phyloP scores from a whole-genome alignment of 2,888 invertebrate species.

The Auanema sp. region DNA sequence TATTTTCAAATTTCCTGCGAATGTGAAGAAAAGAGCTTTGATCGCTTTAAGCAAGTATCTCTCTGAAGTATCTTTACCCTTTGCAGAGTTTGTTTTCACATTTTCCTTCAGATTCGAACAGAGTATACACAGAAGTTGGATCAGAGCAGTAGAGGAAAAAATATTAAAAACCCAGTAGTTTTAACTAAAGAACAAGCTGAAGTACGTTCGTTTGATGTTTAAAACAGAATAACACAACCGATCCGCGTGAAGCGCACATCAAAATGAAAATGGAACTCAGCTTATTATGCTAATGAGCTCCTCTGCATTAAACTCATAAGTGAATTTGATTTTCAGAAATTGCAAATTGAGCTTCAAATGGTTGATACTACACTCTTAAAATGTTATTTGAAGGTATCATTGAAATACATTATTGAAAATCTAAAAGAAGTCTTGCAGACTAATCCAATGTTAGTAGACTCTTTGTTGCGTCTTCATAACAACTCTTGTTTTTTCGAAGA shows the following conservation, averaged over 20 bases:
- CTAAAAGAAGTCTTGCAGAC: conserved; percentile 72
- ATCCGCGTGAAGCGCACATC: too few relatives aligned
- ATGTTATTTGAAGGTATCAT: conserved; percentile 84
- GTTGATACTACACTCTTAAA: conserved; percentile 95
- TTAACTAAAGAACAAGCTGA: neutral
- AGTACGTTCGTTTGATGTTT: too few relatives aligned
- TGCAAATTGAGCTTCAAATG: conserved; percentile 76
- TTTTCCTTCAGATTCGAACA: conserved; percentile 22
- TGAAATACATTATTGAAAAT: neutral
- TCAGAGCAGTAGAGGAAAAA: conserved; percentile 13
- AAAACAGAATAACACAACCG: too few relatives aligned
- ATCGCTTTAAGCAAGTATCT: conserved; percentile 87
- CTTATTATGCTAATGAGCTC: too few relatives aligned
- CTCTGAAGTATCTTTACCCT: conserved; percentile 72
- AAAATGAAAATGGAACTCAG: too few relatives aligned
- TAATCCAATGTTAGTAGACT: conserved; percentile 90
- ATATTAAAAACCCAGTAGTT: neutral
- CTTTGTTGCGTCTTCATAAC: conserved; percentile 79
- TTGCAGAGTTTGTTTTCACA: too few relatives aligned
- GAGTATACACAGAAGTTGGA: conserved; percentile 28
- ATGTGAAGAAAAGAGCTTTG: conserved; percentile 77
- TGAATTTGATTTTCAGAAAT: conserved; percentile 9
- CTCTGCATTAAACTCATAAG: too few relatives aligned
- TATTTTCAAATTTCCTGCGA: conserved; percentile 41
- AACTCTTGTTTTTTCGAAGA: conserved; percentile 90